Evolutionary conservation across 2,888 invertebrate genomes (phyloP).

Genomic region (Aricia artaxerxes): DNA sequence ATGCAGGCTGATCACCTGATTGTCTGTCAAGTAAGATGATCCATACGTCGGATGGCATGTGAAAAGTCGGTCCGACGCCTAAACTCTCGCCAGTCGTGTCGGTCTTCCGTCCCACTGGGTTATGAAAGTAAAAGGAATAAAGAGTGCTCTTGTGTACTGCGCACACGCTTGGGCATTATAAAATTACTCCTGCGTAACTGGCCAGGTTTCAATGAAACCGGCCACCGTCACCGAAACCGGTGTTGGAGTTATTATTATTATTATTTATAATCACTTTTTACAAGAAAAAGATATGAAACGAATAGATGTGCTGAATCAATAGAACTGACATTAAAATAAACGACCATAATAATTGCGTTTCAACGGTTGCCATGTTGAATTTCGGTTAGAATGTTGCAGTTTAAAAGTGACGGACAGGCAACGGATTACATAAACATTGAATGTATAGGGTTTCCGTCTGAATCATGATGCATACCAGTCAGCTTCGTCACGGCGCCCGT

Average conservation of each 20-base stretch:
- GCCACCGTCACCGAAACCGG: too few species aligned
- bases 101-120: too few species aligned
- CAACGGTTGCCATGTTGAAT: slow-evolving; percentile 40
- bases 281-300: neutral
- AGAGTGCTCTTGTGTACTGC: too few species aligned
- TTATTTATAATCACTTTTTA: neutral
- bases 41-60: too few species aligned
- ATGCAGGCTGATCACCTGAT: too few species aligned
- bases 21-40: too few species aligned
- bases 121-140: too few species aligned
- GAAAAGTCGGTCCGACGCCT: too few species aligned
- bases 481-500: slow-evolving; percentile 69
- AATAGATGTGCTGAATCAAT: neutral
- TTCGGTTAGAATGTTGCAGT: slow-evolving; percentile 55
- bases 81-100: too few species aligned
- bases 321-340: slow-evolving; percentile 53
- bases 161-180: too few species aligned
- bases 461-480: slow-evolving; percentile 77
- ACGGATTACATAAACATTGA: slow-evolving; percentile 70
- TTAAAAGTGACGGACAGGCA: slow-evolving; percentile 66
- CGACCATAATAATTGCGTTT: slow-evolving; percentile 47
- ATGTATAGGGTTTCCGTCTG: slow-evolving; percentile 76
- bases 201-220: too few species aligned
- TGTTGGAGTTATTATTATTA: neutral
- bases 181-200: too few species aligned